phyloP scores from a whole-genome alignment of 2,113 vertebrate species.

The Protobothrops mucrosquamatus region DNA sequence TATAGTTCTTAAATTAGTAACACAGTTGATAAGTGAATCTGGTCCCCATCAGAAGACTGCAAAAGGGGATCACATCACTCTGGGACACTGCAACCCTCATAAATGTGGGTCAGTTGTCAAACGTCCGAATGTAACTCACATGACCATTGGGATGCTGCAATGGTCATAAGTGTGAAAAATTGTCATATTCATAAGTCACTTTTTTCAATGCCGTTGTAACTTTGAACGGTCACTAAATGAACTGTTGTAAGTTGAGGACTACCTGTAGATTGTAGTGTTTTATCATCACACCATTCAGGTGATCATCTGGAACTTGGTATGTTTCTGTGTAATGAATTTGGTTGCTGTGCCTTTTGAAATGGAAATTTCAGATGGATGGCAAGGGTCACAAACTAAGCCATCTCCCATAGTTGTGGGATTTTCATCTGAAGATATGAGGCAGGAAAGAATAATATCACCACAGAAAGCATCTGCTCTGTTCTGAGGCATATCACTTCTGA shows the following conservation, averaged over 20 bases:
- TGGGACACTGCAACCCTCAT: background rate
- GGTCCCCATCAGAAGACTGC: background rate
- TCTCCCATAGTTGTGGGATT: background rate
- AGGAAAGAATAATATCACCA: background rate
- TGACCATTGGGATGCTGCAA: background rate
- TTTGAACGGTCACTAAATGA: background rate
- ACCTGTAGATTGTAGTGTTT: background rate
- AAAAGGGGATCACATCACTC: background rate
- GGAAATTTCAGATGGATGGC: background rate
- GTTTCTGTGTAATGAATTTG: background rate
- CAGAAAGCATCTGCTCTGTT: background rate
- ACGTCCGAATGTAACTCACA: background rate
- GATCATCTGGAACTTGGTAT: background rate
- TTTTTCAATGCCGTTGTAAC: background rate
- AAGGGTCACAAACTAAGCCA: background rate
- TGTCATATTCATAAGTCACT: background rate
- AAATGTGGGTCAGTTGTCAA: background rate
- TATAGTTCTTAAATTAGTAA: background rate
- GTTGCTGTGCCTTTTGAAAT: background rate
- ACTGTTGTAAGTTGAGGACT: background rate
- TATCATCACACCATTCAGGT: background rate
- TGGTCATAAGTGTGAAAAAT: background rate
- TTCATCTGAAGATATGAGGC: background rate
- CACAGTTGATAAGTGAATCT: background rate
- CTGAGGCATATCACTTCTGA: background rate